Conservation (phyloP, 64 coral and sea anemone genomes). For the Hydrozoanthus tunicans region DNA sequence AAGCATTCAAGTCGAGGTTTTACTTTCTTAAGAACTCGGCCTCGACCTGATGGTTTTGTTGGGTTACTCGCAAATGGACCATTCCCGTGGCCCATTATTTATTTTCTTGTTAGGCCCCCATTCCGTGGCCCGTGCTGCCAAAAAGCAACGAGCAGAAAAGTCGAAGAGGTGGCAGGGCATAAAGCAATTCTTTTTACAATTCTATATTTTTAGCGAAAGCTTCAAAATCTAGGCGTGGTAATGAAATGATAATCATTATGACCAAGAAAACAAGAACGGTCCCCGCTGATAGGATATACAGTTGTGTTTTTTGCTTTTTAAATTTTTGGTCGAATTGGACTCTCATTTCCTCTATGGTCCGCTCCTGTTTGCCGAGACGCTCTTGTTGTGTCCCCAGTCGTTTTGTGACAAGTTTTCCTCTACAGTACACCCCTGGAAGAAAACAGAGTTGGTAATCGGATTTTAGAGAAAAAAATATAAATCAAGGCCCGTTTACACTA, state of each 20-base stretch:
- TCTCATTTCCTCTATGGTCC: constrained; percentile 9
- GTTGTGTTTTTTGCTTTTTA: constrained; percentile 20
- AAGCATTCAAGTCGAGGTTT: no score
- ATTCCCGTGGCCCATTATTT: no score
- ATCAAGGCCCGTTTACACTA: no score
- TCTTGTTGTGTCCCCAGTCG: constrained; percentile 43
- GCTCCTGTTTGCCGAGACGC: not conserved
- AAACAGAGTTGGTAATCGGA: not conserved
- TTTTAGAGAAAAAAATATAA: no score
- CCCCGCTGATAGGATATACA: constrained; percentile 55
- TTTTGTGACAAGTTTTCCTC: not conserved
- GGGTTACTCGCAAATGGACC: no score
- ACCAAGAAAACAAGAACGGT: constrained; percentile 55
- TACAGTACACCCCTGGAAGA: constrained; percentile 29
- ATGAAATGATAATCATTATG: constrained; percentile 45
- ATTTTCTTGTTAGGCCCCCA: no score
- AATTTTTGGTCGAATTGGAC: constrained; percentile 29
- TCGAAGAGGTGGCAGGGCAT: no score
- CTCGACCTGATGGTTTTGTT: no score
- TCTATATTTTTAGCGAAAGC: not conserved
- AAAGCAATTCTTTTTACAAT: not conserved
- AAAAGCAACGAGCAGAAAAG: no score
- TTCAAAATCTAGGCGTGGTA: constrained; percentile 51
- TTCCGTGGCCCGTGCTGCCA: no score
- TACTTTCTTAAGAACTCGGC: no score